Evolutionary conservation across 2,888 invertebrate genomes (phyloP), one percentile per base, ranked within the genome.

Genomic region (Rhagonycha lutea): DNA sequence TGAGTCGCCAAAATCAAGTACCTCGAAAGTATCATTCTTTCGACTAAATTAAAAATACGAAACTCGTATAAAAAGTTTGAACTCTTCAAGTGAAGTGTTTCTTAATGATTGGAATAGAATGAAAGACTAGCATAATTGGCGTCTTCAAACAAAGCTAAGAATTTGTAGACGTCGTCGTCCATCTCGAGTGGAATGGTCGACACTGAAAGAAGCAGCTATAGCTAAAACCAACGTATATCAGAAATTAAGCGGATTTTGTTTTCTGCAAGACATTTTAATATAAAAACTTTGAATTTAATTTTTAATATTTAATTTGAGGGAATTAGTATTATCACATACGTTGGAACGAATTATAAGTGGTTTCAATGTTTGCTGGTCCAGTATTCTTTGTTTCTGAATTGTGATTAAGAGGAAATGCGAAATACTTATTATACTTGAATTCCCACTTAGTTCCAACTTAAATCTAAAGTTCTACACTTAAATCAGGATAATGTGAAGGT

Each of bases 101-200:
- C 79, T 81, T 81, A 82, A 83, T 82, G 83, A 83, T 82, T 75
- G 81, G 80, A 76, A 81, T 80, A 82, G 83, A 82, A 80, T 73
- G 80, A 79, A 79, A 81, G 81, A 82, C 79, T 80, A 81, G 80
- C 79, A 80, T 84, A 84, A 84, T 83, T 84, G 83, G 83, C 80
- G 81, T 81, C 80, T 82, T 80, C 80, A 81, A 81, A 82, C 80
- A 82, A 82, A 80, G 81, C 79, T 78, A 74, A 79, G 80, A 80
- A 80, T 80, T 80, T 80, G 80, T 76, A 79, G 79, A 80, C 79
- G 79, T 75, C 77, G 78, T 72, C 69, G 73, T 32, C 69, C 63
- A 73, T 68, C 73, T 73, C 63, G 69, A 73, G 63, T 32, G 23
- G 73, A 73, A 69, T 73, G 73, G 69, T 24, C 61, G 29, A 23